These are phyloP conservation scores for Trachymyrmex cornetzi DNA, from an alignment of 1,140 invertebrate genomes.

Conservation along the genomic window DNA sequence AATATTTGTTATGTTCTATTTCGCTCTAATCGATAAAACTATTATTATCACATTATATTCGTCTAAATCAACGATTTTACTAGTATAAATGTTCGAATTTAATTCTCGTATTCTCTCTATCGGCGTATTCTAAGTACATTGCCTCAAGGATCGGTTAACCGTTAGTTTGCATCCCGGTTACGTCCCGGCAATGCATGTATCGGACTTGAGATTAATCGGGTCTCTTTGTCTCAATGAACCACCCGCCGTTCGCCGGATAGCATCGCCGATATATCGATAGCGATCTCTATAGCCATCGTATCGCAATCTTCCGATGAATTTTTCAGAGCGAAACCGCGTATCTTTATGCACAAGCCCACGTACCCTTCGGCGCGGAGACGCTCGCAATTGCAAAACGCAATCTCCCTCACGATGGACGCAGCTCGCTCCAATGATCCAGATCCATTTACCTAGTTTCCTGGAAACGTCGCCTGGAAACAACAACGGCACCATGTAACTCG, in stretches of 20 bases:
- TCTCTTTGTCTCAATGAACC: conserved; percentile 63
- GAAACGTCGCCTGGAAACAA: conserved; percentile 58
- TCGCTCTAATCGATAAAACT: not conserved
- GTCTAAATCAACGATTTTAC: not conserved
- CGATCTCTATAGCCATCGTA: not conserved
- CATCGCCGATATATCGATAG: conserved; percentile 55
- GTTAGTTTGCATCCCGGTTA: conserved; percentile 59
- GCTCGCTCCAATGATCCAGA: conserved; percentile 76
- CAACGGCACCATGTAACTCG: conserved; percentile 31
- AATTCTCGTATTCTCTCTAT: conserved; percentile 11
- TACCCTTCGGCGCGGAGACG: conserved; percentile 22
- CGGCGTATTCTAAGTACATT: not conserved
- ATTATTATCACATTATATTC: conserved; percentile 6
- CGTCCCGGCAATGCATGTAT: conserved; percentile 26
- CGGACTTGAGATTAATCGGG: conserved; percentile 59
- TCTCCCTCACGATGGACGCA: not conserved
- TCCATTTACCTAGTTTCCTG: conserved; percentile 79
- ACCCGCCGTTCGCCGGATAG: conserved; percentile 31
- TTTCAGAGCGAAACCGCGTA: conserved; percentile 28
- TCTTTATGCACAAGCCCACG: conserved; percentile 5
- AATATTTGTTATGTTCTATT: not conserved
- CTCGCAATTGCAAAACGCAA: conserved; percentile 15
- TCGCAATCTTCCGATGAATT: conserved; percentile 38
- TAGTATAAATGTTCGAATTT: not conserved
- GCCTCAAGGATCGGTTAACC: conserved; percentile 44